phyloP scores from a whole-genome alignment of 2,113 vertebrate species.

The Corythornis madagascariensis region DNA sequence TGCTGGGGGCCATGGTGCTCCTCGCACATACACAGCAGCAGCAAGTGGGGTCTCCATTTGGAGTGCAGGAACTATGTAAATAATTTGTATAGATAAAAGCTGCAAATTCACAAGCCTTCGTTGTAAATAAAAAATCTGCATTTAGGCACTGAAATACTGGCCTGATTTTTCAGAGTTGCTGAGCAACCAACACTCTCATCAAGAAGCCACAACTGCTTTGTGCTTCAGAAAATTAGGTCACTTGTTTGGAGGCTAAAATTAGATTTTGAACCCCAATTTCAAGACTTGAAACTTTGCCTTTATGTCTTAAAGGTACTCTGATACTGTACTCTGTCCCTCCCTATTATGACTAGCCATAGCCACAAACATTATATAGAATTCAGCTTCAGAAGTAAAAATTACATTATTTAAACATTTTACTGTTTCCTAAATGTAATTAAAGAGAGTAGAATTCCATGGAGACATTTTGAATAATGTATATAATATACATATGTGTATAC shows the following conservation, averaged over 20 bases:
- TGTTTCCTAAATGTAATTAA: constrained; percentile 65
- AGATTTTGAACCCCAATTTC: not conserved
- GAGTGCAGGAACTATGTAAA: not conserved
- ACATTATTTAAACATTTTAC: constrained; percentile 45
- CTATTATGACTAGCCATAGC: not conserved
- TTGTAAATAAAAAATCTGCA: not conserved
- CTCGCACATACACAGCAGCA: rapidly evolving
- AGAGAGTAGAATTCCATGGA: constrained; percentile 59
- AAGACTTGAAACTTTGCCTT: not conserved
- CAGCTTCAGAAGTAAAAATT: constrained; percentile 9
- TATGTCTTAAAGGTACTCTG: not conserved
- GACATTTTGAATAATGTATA: constrained; percentile 48
- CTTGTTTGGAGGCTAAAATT: not conserved
- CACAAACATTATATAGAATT: not conserved
- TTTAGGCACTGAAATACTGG: not conserved
- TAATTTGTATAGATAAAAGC: not conserved
- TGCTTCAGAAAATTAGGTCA: constrained; percentile 27
- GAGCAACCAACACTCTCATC: not conserved
- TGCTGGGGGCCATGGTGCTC: not conserved
- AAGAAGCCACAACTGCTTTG: not conserved
- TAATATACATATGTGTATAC: constrained; percentile 36
- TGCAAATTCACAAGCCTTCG: not conserved
- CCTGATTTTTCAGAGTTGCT: constrained; percentile 35
- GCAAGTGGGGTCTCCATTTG: not conserved
- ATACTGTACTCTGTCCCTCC: not conserved